Base-by-base conservation (phyloP, 1,140 invertebrate genomes). In the Leptoteleia sp. region DNA sequence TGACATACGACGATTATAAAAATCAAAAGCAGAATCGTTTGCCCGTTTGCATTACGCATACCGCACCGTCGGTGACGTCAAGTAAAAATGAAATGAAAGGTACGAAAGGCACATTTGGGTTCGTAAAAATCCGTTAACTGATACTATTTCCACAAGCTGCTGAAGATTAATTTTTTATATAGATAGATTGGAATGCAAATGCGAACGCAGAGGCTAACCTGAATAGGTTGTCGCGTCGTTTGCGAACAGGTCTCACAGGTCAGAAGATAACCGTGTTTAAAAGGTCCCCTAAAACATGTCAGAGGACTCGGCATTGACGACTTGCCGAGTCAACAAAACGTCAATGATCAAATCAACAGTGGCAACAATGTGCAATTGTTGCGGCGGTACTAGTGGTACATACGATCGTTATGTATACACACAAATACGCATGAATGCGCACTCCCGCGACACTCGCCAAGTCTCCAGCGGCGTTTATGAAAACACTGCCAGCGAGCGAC, bases 21-120 rank as follows among this genome's bases (percentile, higher is more conserved):
- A n/a, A n/a, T n/a, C n/a, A n/a, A n/a, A n/a, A n/a, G n/a, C n/a
- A n/a, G n/a, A n/a, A n/a, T n/a, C 19, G 19, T 22, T 2, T 22
- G 19, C 5, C 19, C 5, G 19, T 5, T 22, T 22, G 22, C 16
- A 52, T 35, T 52, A 35, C n/a, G 47, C 16, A 37, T 11, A 35
- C 7, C n/a, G 27, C 45, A 27, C 6, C 19, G 16, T 27, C 7
- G 4, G 29, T 48, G 27, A 33, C 27, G 45, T n/a, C n/a, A n/a
- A n/a, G n/a, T n/a, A n/a, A n/a, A n/a, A n/a, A n/a, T 33, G 13
- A 50, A 50, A 50, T 50, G 11, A 11, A 31, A 50, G 47, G 47
- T 50, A 29, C 47, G 29, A 29, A 27, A n/a, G 13, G 47, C 29
- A 12, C 3, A 7, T 31, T 48, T 48, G 47, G 2, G 13, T 35